A percentile compares a stretch with the other conserved stretches of the same genome.
These are phyloP conservation scores for Drosophila mayri DNA, from an alignment of 1,140 invertebrate species.

Conservation along the genomic window DNA sequence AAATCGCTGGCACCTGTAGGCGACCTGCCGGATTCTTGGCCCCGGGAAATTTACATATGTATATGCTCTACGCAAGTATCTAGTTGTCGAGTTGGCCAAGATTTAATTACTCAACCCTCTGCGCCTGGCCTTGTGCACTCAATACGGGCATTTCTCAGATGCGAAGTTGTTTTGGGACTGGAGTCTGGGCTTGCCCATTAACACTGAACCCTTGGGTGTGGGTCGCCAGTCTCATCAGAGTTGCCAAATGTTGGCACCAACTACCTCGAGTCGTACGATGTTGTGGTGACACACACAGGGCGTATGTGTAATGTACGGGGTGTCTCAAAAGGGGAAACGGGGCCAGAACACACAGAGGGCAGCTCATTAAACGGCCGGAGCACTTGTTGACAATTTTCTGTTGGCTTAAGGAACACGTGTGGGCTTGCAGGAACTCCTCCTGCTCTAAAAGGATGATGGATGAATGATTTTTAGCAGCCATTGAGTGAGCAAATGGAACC, in stretches of 20 bases:
- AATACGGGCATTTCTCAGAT: conserved; percentile 36
- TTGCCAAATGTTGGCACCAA: conserved; percentile 46
- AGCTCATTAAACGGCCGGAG: conserved; percentile 20
- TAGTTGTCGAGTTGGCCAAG: conserved; percentile 61
- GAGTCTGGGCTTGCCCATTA: conserved; percentile 69
- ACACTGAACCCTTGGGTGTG: conserved; percentile 72
- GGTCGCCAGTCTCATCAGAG: conserved; percentile 37
- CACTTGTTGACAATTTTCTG: conserved; percentile 31
- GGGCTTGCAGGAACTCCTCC: no score
- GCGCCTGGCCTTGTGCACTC: conserved; percentile 66
- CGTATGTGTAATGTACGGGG: conserved; percentile 46
- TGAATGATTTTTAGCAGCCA: conserved; percentile 3
- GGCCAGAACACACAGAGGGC: conserved; percentile 15
- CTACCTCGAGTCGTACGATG: conserved; percentile 10
- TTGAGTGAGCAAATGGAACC: conserved; percentile 6
- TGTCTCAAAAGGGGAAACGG: conserved; percentile 3
- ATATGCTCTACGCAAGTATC: conserved; percentile 5
- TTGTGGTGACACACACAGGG: conserved; percentile 43
- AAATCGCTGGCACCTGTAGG: conserved; percentile 68
- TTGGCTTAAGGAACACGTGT: conserved; percentile 4
- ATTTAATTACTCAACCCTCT: conserved; percentile 71
- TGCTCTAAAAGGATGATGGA: background rate
- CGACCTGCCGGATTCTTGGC: conserved; percentile 45
- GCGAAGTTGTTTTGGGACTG: conserved; percentile 28
- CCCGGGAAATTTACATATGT: conserved; percentile 47